These are phyloP conservation scores for Calcarius lapponicus DNA, from an alignment of 2,797 vertebrate species.

Conservation along the genomic window DNA sequence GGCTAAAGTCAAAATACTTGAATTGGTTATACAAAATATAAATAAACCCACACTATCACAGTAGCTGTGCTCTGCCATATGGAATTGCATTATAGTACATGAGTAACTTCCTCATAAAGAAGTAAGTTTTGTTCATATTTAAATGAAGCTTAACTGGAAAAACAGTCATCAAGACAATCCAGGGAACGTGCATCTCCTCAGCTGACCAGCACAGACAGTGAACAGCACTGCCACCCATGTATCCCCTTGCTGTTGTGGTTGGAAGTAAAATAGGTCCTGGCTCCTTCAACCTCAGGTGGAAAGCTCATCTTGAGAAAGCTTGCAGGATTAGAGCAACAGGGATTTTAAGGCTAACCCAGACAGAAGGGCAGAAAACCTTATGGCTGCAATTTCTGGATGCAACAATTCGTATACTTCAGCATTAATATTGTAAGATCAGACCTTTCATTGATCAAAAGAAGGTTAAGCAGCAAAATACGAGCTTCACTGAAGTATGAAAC, in stretches of 20 bases:
- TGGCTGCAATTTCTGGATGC: background rate
- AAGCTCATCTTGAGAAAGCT: background rate
- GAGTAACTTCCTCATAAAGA: background rate
- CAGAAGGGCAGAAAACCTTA: background rate
- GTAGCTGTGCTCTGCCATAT: background rate
- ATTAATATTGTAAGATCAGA: background rate
- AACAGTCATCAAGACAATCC: background rate
- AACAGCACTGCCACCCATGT: accelerated
- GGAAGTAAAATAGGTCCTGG: background rate
- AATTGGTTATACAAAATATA: background rate
- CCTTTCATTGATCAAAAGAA: background rate
- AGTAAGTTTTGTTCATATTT: background rate
- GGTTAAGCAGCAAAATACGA: background rate
- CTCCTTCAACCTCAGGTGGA: accelerated
- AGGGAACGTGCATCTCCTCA: background rate
- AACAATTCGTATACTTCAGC: background rate
- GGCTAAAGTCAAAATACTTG: slow-evolving; percentile 34
- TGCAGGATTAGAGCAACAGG: accelerated
- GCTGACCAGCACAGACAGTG: background rate
- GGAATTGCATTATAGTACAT: background rate
- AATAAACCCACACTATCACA: slow-evolving; percentile 13
- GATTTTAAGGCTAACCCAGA: background rate
- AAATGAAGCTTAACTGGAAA: background rate
- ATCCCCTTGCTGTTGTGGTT: background rate
- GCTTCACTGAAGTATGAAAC: background rate